phyloP scores from a whole-genome alignment of 2,888 invertebrate species.

The Lycia hirtaria region DNA sequence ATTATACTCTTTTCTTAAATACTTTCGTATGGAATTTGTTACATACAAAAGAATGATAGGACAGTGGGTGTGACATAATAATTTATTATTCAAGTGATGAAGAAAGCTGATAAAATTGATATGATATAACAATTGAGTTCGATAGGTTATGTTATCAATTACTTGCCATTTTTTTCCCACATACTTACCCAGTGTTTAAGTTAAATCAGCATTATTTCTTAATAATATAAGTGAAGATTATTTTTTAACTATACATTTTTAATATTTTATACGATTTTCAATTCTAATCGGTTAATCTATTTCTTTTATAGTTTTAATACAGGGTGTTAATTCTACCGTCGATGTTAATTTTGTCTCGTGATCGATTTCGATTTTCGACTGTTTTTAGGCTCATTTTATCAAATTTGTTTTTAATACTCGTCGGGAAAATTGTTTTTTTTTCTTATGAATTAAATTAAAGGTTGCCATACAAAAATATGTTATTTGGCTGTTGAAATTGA shows the following conservation, averaged over 20 bases:
- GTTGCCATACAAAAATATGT: not conserved
- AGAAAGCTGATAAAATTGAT: constrained; percentile 33
- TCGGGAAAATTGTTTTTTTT: too few species aligned
- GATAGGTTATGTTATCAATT: constrained; percentile 44
- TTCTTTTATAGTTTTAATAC: constrained; percentile 26
- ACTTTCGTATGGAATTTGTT: constrained; percentile 7
- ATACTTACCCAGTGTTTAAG: constrained; percentile 52
- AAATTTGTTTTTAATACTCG: too few species aligned
- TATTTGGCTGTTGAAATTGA: not conserved
- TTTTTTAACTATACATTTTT: constrained; percentile 44
- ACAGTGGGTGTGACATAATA: constrained; percentile 26
- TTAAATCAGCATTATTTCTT: constrained; percentile 45
- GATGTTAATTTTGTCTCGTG: constrained; percentile 18
- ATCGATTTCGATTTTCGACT: constrained; percentile 5
- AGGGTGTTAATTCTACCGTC: constrained; percentile 21
- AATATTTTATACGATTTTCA: constrained; percentile 48
- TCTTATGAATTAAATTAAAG: too few species aligned
- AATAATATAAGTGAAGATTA: constrained; percentile 47
- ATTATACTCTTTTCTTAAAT: too few species aligned
- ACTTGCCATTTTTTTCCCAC: constrained; percentile 60
- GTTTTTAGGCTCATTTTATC: not conserved
- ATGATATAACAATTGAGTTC: constrained; percentile 31
- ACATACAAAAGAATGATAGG: constrained; percentile 19
- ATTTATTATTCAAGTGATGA: constrained; percentile 29
- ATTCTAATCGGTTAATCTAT: constrained; percentile 44